A percentile compares a stretch with the other conserved stretches of the same genome.
Conservation (phyloP, 2,113 vertebrate genomes). For the Mohoua ochrocephala region DNA sequence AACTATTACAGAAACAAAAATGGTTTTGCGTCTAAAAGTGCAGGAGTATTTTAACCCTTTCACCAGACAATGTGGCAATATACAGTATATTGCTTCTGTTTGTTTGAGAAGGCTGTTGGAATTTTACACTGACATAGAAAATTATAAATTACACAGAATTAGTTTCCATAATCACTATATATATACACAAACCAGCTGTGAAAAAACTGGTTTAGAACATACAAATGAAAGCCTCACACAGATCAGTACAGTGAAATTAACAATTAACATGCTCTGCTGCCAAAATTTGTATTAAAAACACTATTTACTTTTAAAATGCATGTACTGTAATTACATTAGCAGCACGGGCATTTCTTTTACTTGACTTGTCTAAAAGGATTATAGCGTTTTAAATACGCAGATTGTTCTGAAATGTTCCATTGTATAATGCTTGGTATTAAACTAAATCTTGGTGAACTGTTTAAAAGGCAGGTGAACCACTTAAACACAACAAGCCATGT, state of each 20-base stretch:
- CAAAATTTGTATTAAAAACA: conserved; percentile 56
- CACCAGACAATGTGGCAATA: conserved; percentile 74
- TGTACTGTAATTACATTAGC: conserved; percentile 49
- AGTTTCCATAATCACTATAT: conserved; percentile 82
- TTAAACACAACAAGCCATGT: conserved; percentile 73
- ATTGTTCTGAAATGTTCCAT: conserved; percentile 61
- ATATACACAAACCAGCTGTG: conserved; percentile 77
- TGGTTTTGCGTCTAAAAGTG: conserved; percentile 76
- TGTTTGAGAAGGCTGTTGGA: conserved; percentile 75
- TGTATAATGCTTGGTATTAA: conserved; percentile 56
- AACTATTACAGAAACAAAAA: conserved; percentile 77
- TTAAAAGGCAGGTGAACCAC: conserved; percentile 72
- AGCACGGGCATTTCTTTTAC: conserved; percentile 51
- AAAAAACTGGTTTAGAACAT: conserved; percentile 74
- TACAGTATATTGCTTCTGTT: conserved; percentile 75
- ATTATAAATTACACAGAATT: conserved; percentile 86
- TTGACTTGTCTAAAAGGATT: conserved; percentile 49
- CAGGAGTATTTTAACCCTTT: conserved; percentile 73
- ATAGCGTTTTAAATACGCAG: conserved; percentile 43
- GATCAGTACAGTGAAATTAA: conserved; percentile 71
- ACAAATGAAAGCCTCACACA: conserved; percentile 74
- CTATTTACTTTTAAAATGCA: conserved; percentile 50
- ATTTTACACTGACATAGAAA: conserved; percentile 78
- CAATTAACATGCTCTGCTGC: conserved; percentile 70
- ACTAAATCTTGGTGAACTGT: conserved; percentile 69